Conservation (phyloP, 1,140 invertebrate genomes). For the Euwallacea fornicatus region DNA sequence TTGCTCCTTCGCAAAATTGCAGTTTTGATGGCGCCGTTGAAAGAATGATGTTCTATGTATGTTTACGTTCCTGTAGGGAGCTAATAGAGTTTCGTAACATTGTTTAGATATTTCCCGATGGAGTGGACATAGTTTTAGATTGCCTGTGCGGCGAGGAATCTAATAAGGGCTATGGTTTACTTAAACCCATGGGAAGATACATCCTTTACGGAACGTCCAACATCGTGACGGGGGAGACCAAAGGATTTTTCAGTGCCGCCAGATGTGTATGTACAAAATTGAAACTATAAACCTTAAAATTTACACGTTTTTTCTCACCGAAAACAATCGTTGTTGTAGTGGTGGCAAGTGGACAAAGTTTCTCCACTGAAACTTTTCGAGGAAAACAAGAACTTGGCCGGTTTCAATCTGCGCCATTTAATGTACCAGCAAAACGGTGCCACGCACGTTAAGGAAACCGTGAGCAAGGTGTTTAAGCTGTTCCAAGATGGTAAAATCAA, state of each 20-base stretch:
- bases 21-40: neutral
- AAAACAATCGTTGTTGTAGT: conserved; percentile 58
- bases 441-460: conserved; percentile 67
- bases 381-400: conserved; percentile 82
- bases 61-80: neutral
- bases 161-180: conserved; percentile 76
- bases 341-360: conserved; percentile 91
- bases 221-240: conserved; percentile 84
- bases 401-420: conserved; percentile 82
- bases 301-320: neutral
- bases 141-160: conserved; percentile 88
- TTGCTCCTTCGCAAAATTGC: neutral
- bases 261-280: conserved; percentile 69
- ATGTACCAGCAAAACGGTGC: conserved; percentile 78
- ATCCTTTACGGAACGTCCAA: conserved; percentile 85
- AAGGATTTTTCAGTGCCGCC: conserved; percentile 84
- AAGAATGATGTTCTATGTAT: neutral
- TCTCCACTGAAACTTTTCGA: conserved; percentile 85
- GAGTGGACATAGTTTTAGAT: conserved; percentile 86
- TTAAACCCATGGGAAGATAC: conserved; percentile 89
- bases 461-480: conserved; percentile 72
- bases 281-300: neutral
- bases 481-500: conserved; percentile 78
- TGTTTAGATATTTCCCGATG: conserved; percentile 65
- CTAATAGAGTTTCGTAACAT: neutral